These are phyloP conservation scores for Eupithecia inturbata DNA, from an alignment of 2,888 invertebrate genomes.

Conservation along the genomic window DNA sequence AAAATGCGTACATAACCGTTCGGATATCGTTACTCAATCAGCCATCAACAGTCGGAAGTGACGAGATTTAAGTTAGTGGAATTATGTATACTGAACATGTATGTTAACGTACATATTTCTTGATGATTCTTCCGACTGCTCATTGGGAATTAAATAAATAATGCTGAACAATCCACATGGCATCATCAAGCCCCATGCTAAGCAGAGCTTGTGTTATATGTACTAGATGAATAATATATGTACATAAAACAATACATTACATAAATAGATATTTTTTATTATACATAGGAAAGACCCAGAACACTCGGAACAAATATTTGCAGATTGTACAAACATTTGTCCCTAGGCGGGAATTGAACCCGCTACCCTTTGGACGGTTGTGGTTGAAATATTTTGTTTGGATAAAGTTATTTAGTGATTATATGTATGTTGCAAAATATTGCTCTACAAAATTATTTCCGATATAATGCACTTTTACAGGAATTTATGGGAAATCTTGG, in stretches of 20 bases:
- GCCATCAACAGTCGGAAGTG: slow-evolving; percentile 57
- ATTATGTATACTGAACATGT: slow-evolving; percentile 51
- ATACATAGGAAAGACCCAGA: too few relatives aligned
- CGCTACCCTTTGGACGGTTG: neutral
- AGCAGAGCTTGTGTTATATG: too few relatives aligned
- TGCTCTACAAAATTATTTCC: neutral
- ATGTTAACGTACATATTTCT: slow-evolving; percentile 39
- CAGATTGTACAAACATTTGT: too few relatives aligned
- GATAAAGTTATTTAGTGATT: neutral
- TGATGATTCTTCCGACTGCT: slow-evolving; percentile 32
- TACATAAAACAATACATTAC: too few relatives aligned
- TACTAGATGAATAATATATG: too few relatives aligned
- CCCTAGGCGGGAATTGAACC: too few relatives aligned
- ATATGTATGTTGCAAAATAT: neutral
- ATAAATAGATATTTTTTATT: too few relatives aligned
- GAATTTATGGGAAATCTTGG: neutral
- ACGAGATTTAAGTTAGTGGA: slow-evolving; percentile 48
- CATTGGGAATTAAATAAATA: slow-evolving; percentile 50
- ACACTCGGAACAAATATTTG: too few relatives aligned
- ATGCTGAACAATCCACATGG: too few relatives aligned
- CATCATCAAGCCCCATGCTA: too few relatives aligned
- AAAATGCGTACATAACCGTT: slow-evolving; percentile 45
- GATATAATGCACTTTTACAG: neutral
- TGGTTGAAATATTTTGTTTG: neutral
- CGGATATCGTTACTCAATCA: slow-evolving; percentile 62